Base-by-base conservation (phyloP, 2,888 invertebrate genomes). In the Onchidella celtica region DNA sequence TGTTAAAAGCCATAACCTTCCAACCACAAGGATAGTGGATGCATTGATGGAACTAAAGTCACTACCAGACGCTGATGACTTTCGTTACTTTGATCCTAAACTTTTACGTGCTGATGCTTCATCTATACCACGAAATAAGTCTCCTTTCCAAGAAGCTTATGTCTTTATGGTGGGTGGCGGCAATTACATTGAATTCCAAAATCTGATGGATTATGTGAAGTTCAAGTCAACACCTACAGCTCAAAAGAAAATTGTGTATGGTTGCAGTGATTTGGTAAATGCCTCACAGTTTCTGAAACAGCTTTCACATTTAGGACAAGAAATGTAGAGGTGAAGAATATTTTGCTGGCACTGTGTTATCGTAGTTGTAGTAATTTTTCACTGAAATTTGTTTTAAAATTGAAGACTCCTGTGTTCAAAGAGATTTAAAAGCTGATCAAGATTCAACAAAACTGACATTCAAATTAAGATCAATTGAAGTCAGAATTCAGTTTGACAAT, bases 121-220 rank as follows among this genome's bases (percentile, higher is more conserved):
- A 21, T 85, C 90, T 24, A 87, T 92, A 57, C 91, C 92, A 4
- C 86, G 93, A 76, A 92, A 90, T 83, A 89, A 90, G 66, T 89
- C 91, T 3, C 91, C 92, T 65, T 93, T 92, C 87, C 91, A 92
- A 84, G 93, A 93, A 77, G 92, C 94, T 2, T 92, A 93, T 85
- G 94, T 94, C 55, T 94, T 94, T 84, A 92, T 94, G 24, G 92
- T 94, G 38, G 94, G 94, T 68, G 94, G 94, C 34, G 94, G 99
- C 72, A 99, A 99, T 95, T 99, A 99, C 92, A 99, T 99, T 91
- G 99, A 99, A 94, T 99, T 99, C 94, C 99, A 99, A 94, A 99
- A 99, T 95, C 95, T 99, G 83, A 95, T 97, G 76, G 99, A 99
- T 93, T 98, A 98, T 92, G 96, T 97, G 55, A 98, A 97, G 95